Evolutionary conservation across 2,113 vertebrate species (phyloP), one percentile per base, ranked within the genome.

Genomic region (Plestiodon gilberti): DNA sequence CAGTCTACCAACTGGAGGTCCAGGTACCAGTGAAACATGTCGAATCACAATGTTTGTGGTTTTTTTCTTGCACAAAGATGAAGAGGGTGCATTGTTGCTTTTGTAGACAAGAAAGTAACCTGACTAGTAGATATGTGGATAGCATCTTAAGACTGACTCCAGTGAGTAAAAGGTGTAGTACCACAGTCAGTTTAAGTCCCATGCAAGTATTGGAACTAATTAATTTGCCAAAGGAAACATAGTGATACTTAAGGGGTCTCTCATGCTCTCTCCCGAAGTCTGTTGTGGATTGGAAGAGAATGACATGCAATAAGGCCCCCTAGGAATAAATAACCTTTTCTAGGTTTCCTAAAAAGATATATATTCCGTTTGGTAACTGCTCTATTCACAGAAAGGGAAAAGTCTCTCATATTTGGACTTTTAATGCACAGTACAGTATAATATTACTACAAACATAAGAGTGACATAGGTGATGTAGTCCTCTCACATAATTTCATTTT

Each of bases 41-140:
- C 84, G 85, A 1, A 0, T 82, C 71, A 83, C 67, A 88, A 85
- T 81, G 75, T 28, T 35, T 52, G 30, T 90, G 33, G 71, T 10
- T 79, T 7, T 78, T 90, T 78, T 89, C 22, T 80, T 93, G 89
- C 57, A 82, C 76, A 35, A 84, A 84, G 86, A 91, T 18, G 1
- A 70, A 23, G 86, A 38, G 82, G 86, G 90, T 22, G 83, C 87
- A 83, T 74, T 91, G 82, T 82, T 91, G 28, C 85, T 90, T 83
- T 65, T 81, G 35, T 87, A 81, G 43, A 38, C 65, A 77, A 81
- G 78, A 91, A 85, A 81, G 43, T 80, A 91, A 22, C 78, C 40
- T 73, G 38, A 83, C 30, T 35, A 75, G 88, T 9, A 13, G 0
- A 90, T 88, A 84, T 2, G 3, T 22, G 1, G 79, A n/a, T 25